Evolutionary conservation across 2,888 invertebrate species (phyloP), one percentile per base, ranked within the genome.

Genomic region (Agonopterix alstromeriana): DNA sequence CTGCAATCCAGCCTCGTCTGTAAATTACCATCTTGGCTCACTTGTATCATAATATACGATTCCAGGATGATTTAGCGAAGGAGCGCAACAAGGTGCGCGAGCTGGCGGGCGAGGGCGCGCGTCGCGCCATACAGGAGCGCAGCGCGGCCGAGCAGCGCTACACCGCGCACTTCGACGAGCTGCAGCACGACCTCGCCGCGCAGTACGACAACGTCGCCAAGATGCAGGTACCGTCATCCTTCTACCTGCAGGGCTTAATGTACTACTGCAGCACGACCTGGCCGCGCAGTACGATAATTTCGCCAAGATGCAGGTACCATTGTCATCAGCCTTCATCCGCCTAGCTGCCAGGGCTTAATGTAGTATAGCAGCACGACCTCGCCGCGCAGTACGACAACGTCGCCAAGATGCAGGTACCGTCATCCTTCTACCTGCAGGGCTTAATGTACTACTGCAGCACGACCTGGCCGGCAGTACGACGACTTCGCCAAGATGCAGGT

Each of bases 131-230:
- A 8, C 94, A 93, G 47, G 94, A 95, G 73, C 87, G 95, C 35
- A 90, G 93, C 55, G 92, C 93, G 38, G 92, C 93, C 1, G 94
- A 95, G 66, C 89, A 93, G 43, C 90, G 94, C 0, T 95, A 94
- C 73, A 92, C 91, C 52, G 93, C 92, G 54, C 92, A 93, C 65
- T 92, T 94, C 51, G 96, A 96, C 67, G 94, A 95, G 60, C 82
- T 96, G 43, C 94, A 94, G 14, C 92, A 93, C 5, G 96, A 96
- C 63, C 83, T 95, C 17, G 93, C 94, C 0, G 92, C 92, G 1
- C 95, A 96, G 70, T 95, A 95, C 90, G 96, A 96, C 64, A 91
- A 93, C 41, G 93, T 94, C 0, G 92, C 94, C 45, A 94, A 95
- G 64, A 70, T 94, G 27, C 94, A 94, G 79, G 89, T 45, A 14